Percentiles rank a stretch among this genome's conserved stretches.
Conservation (phyloP, 1,140 invertebrate genomes). For the Heliconius nattereri region DNA sequence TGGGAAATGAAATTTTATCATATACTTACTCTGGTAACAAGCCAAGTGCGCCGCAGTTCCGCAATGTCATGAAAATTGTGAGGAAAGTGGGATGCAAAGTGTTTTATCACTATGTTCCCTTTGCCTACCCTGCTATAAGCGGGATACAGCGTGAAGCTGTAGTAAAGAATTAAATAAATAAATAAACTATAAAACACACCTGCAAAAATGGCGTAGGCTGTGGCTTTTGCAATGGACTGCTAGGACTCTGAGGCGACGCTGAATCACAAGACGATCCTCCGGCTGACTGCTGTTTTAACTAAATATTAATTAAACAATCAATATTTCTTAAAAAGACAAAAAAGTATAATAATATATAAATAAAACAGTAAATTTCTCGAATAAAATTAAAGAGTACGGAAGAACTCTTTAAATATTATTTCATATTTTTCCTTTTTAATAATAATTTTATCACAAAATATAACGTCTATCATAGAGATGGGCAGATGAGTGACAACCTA, state of each 20-base stretch:
- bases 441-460: background rate
- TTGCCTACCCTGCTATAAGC: background rate
- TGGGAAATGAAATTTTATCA: background rate
- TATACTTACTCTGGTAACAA: background rate
- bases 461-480: conserved; percentile 1
- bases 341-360: background rate
- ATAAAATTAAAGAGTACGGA: too few species aligned
- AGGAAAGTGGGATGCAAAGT: background rate
- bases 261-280: conserved; percentile 76
- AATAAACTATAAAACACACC: conserved; percentile 43
- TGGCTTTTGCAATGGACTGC: conserved; percentile 74
- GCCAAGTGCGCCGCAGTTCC: background rate
- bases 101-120: background rate
- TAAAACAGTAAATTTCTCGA: background rate
- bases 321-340: background rate
- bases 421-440: background rate
- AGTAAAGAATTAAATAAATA: background rate
- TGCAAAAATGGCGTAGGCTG: conserved; percentile 70
- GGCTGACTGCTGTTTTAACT: conserved; percentile 76
- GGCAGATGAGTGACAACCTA: background rate
- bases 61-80: background rate
- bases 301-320: conserved; percentile 21
- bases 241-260: conserved; percentile 77
- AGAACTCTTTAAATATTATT: too few species aligned
- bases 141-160: background rate